phyloP scores from a whole-genome alignment of 1,140 invertebrate species.

The Gryon sp. region DNA sequence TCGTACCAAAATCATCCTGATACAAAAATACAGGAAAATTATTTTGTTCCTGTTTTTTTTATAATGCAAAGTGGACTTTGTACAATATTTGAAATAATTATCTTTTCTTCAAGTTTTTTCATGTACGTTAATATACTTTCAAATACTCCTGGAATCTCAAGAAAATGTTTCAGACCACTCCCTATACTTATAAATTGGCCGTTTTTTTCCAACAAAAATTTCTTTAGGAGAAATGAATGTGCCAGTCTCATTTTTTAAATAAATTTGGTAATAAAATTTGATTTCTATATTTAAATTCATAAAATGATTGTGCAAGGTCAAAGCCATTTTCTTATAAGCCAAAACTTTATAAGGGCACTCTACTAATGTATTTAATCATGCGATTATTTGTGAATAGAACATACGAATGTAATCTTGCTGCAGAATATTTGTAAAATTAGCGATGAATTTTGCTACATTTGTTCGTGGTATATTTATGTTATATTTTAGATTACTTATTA shows the following conservation, averaged over 20 bases:
- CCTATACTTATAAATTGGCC: slow-evolving; percentile 1
- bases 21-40: not conserved
- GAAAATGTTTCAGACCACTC: not conserved
- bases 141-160: slow-evolving; percentile 9
- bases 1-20: not conserved
- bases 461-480: slow-evolving; percentile 11
- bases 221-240: slow-evolving; percentile 18
- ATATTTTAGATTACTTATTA: slow-evolving; percentile 19
- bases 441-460: not conserved
- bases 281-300: slow-evolving; percentile 7
- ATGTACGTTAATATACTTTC: not conserved
- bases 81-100: not conserved
- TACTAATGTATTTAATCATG: slow-evolving; percentile 6
- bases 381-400: slow-evolving; percentile 5
- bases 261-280: slow-evolving; percentile 13
- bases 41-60: not conserved
- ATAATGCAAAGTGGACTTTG: not conserved
- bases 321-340: slow-evolving; percentile 12
- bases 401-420: not conserved
- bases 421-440: slow-evolving; percentile 10
- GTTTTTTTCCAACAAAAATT: slow-evolving; percentile 6
- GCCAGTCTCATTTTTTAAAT: slow-evolving; percentile 5
- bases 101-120: not conserved
- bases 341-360: slow-evolving; percentile 12
- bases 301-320: slow-evolving; percentile 17